Base-by-base conservation (phyloP, 1,140 invertebrate species). In the Drosophila saltans region DNA sequence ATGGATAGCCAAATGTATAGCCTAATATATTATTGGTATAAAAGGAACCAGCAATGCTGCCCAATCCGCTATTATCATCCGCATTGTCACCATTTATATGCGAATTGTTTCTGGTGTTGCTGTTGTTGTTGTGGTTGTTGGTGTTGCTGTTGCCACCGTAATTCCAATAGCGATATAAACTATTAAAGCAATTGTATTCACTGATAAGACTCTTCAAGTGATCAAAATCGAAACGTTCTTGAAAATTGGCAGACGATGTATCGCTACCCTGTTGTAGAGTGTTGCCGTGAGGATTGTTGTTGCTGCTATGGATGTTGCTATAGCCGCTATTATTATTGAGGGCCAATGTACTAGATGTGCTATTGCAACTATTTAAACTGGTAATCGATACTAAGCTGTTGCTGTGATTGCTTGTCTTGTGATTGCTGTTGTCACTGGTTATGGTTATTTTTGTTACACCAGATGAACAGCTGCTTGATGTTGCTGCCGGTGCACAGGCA, bases 11-110 rank as follows among this genome's bases (percentile, higher is more conserved):
- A 61, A 92, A 92, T 28, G 90, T 92, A n/a, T 92, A 92, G 58
- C 89, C 91, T 91, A 92, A 66, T 60, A 92, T 92, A 57, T 92
- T 92, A 58, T 89, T 89, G 2, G 90, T 80, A 45, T 92, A 92
- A 56, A 91, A 91, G 64, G 91, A 91, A 52, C 75, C 74, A 52
- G 66, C 64, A 57, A 66, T 68, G 67, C 58, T 78, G 74, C 88
- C 89, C 71, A 71, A 65, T 40, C 68, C 72, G 59, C 69, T 72
- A 64, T 33, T 24, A 24, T 75, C 74, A 72, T 80, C 75, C 10
- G 79, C 82, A 76, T 80, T 69, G 59, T 81, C 69, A n/a, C 55
- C 56, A 66, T 48, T 64, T 36, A 69, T 64, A 11, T 69, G 75
- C 24, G 41, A 26, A 24, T 30, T 61, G 69, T 55, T 59, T 57